Base-by-base conservation (phyloP, 2,113 vertebrate species). In the Helogale parvula region DNA sequence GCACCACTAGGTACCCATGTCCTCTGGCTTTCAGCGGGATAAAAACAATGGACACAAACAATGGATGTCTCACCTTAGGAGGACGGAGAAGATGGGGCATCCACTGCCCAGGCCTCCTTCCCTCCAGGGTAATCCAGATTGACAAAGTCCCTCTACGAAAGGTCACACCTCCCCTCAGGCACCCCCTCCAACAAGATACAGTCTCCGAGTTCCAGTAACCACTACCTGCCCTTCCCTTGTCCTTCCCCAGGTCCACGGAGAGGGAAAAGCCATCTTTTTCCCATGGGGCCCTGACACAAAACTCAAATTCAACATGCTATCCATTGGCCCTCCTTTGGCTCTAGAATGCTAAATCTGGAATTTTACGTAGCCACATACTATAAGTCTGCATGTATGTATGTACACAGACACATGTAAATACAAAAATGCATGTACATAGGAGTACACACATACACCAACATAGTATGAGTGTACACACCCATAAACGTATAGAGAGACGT, bases 301-400 rank as follows among this genome's bases (percentile, higher is more conserved):
- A 80, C 45, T 79, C 27, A 74, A 80, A 96, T 27, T 63, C 29
- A 38, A 23, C 47, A 80, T 65, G 5, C 3, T 74, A 21, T 23
- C 41, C 66, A 41, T 2, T 47, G 77, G 89, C 90, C 93, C 69
- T 77, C 92, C 90, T 97, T 96, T 89, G 94, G 85, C 66, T 97
- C 97, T 96, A 87, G 94, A 96, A 98, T 85, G 91, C 52, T 91
- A 66, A 96, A 68, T 82, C 77, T 68, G 92, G 38, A 60, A 87
- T 82, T 76, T 50, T 33, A 88, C 25, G 71, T 12, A 50, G 3
- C 41, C 50, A 38, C 19, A 21, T 23, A n/a, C 54, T 25, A 15
- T 29, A 50, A 50, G 19, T 27, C 23, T 41, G 6, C 17, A n/a
- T 33, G 8, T 15, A 27, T 91, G 17, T 31, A 7, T 91, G 17